Evolutionary conservation across 2,888 invertebrate genomes (phyloP), one percentile per base, ranked within the genome.

Genomic region (Ceratothoa steindachneri): DNA sequence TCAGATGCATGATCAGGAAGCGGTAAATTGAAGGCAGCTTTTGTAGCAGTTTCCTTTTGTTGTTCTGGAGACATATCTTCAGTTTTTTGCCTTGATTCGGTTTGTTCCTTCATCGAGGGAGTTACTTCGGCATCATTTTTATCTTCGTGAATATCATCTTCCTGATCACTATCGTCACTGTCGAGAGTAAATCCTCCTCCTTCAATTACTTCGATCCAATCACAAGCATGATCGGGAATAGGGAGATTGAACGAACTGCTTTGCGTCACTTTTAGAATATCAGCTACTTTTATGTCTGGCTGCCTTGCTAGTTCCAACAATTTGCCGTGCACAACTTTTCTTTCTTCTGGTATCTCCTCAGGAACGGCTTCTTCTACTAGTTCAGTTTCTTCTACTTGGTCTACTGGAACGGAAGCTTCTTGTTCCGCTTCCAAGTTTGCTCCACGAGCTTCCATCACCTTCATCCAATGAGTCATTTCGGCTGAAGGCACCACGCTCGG

Each of bases 1-100:
- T 77, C 74, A 64, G 71, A 67, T n/a, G 74, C 72, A 53, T 77
- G 77, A 51, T 74, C 74, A n/a, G 77, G 77, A 27, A 77, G 30
- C 27, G 69, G 67, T 27, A 77, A 55, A 67, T 51, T 70, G 51
- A 69, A 69, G 22, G 67, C 19, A 28, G n/a, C 19, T 22, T 75
- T 41, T 29, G 30, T 41, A 12, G 64, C 29, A 22, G n/a, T 53
- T 67, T 66, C 70, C 12, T 52, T 31, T 30, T 52, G 27, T 19
- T 31, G 30, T 67, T 70, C 31, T 51, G 67, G 30, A 19, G 30
- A 1, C 51, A 22, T 29, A 24, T 64, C 22, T 12, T 29, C 15
- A 24, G n/a, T n/a, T n/a, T n/a, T n/a, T n/a, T n/a, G n/a, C n/a
- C n/a, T n/a, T n/a, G n/a, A n/a, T n/a, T n/a, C n/a, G n/a, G n/a